These are phyloP conservation scores for Neoscelio sp. DNA, from an alignment of 2,888 invertebrate species.

Conservation along the genomic window DNA sequence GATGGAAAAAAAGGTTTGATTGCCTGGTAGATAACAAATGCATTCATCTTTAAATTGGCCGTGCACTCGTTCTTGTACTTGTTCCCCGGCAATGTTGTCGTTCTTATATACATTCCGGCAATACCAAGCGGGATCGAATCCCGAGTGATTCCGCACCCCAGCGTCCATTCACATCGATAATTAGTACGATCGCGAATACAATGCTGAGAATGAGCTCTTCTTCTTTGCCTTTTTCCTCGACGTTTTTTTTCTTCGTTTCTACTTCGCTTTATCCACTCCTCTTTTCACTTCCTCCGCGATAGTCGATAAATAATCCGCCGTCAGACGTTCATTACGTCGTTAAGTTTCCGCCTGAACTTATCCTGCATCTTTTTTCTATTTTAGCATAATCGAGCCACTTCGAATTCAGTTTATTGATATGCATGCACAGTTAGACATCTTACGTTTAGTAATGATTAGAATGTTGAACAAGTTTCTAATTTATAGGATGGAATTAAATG, in stretches of 20 bases:
- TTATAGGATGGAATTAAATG: no score
- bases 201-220: slow-evolving; percentile 68
- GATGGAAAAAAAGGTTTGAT: slow-evolving; percentile 32
- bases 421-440: slow-evolving; percentile 35
- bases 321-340: slow-evolving; percentile 81
- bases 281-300: slow-evolving; percentile 65
- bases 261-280: slow-evolving; percentile 62
- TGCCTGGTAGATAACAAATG: slow-evolving; percentile 45
- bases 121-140: slow-evolving; percentile 72
- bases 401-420: slow-evolving; percentile 60
- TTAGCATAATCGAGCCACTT: slow-evolving; percentile 51
- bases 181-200: slow-evolving; percentile 76
- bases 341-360: slow-evolving; percentile 78
- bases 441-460: slow-evolving; percentile 38
- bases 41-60: slow-evolving; percentile 66
- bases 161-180: slow-evolving; percentile 76
- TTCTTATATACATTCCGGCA: slow-evolving; percentile 57
- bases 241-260: slow-evolving; percentile 56
- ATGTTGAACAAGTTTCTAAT: not conserved
- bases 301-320: slow-evolving; percentile 80
- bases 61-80: slow-evolving; percentile 44
- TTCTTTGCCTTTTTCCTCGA: slow-evolving; percentile 61
- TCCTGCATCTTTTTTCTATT: slow-evolving; percentile 67
- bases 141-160: slow-evolving; percentile 73
- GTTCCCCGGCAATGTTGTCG: slow-evolving; percentile 52